These are phyloP conservation scores for Seladonia tumulorum DNA, from an alignment of 2,888 invertebrate species.

Conservation along the genomic window DNA sequence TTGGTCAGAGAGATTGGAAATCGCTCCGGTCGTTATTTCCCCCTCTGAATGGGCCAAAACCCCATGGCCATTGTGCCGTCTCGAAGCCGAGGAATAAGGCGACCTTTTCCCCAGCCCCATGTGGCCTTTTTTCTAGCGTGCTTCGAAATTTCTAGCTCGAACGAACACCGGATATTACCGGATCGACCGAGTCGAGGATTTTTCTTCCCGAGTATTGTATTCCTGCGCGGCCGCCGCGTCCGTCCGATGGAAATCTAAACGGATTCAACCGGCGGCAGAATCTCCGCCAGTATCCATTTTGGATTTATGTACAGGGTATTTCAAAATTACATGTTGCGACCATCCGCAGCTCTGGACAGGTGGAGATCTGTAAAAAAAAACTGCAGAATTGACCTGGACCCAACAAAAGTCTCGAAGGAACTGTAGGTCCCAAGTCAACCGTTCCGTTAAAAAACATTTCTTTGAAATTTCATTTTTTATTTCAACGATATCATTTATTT, in stretches of 20 bases:
- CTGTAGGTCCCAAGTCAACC: no score
- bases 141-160: constrained; percentile 41
- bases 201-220: constrained; percentile 36
- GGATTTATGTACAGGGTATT: constrained; percentile 4
- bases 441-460: no score
- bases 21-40: constrained; percentile 66
- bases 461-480: no score
- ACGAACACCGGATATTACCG: constrained; percentile 49
- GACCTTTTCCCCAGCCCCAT: neutral
- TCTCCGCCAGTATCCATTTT: constrained; percentile 3
- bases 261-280: constrained; percentile 33
- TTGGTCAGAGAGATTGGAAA: constrained; percentile 69
- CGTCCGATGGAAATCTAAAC: constrained; percentile 21
- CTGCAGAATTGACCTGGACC: no score
- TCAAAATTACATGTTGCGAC: no score
- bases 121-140: neutral
- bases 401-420: no score
- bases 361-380: no score
- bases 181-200: constrained; percentile 18
- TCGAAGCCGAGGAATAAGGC: constrained; percentile 33
- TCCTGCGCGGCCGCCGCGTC: neutral
- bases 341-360: no score
- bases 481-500: neutral
- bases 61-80: constrained; percentile 45
- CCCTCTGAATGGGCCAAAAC: constrained; percentile 44